These are phyloP conservation scores for Adelges cooleyi DNA, from an alignment of 1,140 invertebrate genomes.

Conservation along the genomic window DNA sequence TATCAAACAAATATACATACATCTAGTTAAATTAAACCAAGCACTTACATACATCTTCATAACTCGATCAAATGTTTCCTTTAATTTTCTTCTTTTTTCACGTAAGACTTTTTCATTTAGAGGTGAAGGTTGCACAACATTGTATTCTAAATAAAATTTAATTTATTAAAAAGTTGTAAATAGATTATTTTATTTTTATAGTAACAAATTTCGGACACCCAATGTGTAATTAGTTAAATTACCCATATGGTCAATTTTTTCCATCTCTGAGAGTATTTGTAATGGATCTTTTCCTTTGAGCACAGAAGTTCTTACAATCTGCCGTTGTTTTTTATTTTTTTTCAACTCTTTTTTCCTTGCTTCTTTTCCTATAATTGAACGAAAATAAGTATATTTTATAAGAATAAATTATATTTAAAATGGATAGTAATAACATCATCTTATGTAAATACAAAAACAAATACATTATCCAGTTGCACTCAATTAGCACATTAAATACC, in stretches of 20 bases:
- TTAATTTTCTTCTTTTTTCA: conserved; percentile 90
- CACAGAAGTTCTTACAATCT: conserved; percentile 90
- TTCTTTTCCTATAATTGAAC: conserved; percentile 69
- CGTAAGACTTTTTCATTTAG: conserved; percentile 93
- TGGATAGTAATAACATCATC: too few species aligned
- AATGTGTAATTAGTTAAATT: conserved; percentile 33
- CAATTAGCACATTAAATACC: too few species aligned
- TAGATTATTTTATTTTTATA: not conserved
- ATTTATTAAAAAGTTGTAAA: not conserved
- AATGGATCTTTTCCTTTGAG: conserved; percentile 94
- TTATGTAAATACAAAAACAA: too few species aligned
- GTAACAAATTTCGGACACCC: not conserved
- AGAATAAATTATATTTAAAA: too few species aligned
- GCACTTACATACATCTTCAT: conserved; percentile 91
- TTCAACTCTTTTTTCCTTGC: conserved; percentile 94
- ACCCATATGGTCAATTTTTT: conserved; percentile 98
- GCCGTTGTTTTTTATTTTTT: conserved; percentile 94
- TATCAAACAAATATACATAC: too few species aligned
- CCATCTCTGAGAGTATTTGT: conserved; percentile 87
- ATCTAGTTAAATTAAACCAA: too few species aligned
- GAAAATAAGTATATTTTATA: not conserved
- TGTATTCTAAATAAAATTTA: conserved; percentile 64
- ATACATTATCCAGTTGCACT: too few species aligned
- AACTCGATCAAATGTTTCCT: conserved; percentile 88
- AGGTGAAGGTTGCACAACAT: conserved; percentile 83